phyloP scores from a whole-genome alignment of 2,888 invertebrate species.

The Saturnia japonica region DNA sequence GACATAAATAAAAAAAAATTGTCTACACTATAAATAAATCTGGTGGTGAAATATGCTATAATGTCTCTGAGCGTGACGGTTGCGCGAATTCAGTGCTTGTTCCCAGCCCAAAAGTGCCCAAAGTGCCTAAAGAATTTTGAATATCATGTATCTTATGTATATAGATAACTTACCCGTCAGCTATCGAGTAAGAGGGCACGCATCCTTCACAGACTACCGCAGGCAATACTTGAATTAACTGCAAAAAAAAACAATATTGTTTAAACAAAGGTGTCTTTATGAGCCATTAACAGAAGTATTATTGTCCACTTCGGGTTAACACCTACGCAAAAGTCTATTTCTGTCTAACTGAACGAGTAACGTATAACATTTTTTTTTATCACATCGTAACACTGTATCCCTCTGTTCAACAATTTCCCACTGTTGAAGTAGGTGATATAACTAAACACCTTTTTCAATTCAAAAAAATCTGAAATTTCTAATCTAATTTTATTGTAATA shows the following conservation, averaged over 20 bases:
- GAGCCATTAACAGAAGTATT: background rate
- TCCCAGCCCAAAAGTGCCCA: no score
- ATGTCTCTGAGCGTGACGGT: no score
- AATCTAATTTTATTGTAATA: no score
- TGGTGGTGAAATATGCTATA: no score
- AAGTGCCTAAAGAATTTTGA: no score
- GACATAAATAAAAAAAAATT: no score
- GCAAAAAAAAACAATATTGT: background rate
- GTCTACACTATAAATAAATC: no score
- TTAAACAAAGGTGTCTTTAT: background rate
- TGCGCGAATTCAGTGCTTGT: no score
- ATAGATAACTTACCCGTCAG: background rate
- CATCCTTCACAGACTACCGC: background rate
- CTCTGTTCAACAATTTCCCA: background rate
- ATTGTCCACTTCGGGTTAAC: background rate
- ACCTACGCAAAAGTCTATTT: background rate
- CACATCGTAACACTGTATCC: background rate
- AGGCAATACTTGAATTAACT: background rate
- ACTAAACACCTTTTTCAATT: no score
- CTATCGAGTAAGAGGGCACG: background rate
- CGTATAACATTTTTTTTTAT: no score
- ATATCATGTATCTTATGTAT: background rate
- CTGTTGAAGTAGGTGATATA: no score
- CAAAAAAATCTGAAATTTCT: no score
- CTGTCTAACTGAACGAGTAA: background rate